Base-by-base conservation (phyloP, 2,113 vertebrate species). In the Phalacrocorax brasilianus region DNA sequence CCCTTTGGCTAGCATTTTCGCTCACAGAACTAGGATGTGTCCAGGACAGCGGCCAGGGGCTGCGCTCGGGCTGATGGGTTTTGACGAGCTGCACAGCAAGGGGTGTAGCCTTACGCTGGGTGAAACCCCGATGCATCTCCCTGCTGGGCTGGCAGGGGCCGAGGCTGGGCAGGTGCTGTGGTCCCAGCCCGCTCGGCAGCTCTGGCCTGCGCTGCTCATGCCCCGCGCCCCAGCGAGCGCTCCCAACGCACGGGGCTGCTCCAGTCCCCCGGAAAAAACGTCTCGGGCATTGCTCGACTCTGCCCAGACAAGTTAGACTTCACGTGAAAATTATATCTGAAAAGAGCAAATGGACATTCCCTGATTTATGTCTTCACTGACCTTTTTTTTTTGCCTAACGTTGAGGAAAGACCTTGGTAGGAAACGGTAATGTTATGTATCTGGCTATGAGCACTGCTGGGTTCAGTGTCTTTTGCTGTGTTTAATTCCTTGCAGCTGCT, bases 401-500 rank as follows among this genome's bases (percentile, higher is more conserved):
- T 30, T 1, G 33, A 85, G 82, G 62, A 88, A 47, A 63, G 23
- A 8, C 28, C 58, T 68, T 2, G 0, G 49, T 85, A 61, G 74
- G 88, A 79, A 52, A 8, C 47, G 20, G 80, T 32, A 47, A 19
- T 7, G 15, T 50, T 49, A 6, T 27, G 71, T 88, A 82, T 77
- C 84, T 87, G 44, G 61, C 70, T 72, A 2, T 0, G 20, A 91
- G 93, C 53, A 2, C 74, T 40, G 79, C 80, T 63, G 49, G 44
- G 20, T 22, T 82, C 28, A 7, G 32, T 52, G 81, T 24, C 89
- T 90, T 85, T 47, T 91, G 85, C 67, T 2, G 1, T 20, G 32
- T 52, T 62, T 83, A 83, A 92, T 66, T 56, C 75, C 59, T 81
- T 74, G 75, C 95, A 96, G 95, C 92, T 96, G 88, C 71, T 86